Evolutionary conservation across 2,888 invertebrate genomes (phyloP).

Genomic region (Mamestra brassicae): DNA sequence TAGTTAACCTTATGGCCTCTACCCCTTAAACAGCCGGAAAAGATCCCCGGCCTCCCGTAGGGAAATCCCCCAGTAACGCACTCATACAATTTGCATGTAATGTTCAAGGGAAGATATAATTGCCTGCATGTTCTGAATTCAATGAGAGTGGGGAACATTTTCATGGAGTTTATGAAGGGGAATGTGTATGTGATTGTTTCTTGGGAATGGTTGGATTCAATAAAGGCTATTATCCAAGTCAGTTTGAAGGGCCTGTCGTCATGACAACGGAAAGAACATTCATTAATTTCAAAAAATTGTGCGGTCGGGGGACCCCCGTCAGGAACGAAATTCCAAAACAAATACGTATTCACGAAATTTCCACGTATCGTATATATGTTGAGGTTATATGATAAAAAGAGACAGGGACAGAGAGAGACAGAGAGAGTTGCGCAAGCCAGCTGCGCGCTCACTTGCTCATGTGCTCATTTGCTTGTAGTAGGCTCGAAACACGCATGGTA

Average conservation of each 20-base stretch:
- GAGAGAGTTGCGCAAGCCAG: too few relatives aligned
- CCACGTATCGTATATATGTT: too few relatives aligned
- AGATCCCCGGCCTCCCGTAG: constrained; percentile 58
- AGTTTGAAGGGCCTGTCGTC: neutral
- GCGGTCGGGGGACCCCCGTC: too few relatives aligned
- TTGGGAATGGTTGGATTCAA: neutral
- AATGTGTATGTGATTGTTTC: constrained; percentile 33
- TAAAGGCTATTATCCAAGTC: neutral
- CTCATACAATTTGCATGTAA: constrained; percentile 76
- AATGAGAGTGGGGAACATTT: constrained; percentile 47
- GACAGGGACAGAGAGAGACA: too few relatives aligned
- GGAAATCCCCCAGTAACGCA: constrained; percentile 74
- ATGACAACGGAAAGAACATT: neutral
- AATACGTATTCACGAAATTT: too few relatives aligned
- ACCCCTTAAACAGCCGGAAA: constrained; percentile 59
- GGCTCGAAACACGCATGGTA: too few relatives aligned
- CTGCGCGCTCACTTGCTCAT: too few relatives aligned
- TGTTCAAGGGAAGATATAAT: constrained; percentile 66
- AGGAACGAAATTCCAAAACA: too few relatives aligned
- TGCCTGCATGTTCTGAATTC: constrained; percentile 63
- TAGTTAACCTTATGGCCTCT: constrained; percentile 60
- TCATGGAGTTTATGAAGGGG: constrained; percentile 40
- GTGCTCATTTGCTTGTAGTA: too few relatives aligned
- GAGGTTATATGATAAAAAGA: too few relatives aligned
- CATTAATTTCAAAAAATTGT: too few relatives aligned